Evolutionary conservation across 2,888 invertebrate species (phyloP), one percentile per base, ranked within the genome.

Genomic region (Liopterus haemorrhoidalis): DNA sequence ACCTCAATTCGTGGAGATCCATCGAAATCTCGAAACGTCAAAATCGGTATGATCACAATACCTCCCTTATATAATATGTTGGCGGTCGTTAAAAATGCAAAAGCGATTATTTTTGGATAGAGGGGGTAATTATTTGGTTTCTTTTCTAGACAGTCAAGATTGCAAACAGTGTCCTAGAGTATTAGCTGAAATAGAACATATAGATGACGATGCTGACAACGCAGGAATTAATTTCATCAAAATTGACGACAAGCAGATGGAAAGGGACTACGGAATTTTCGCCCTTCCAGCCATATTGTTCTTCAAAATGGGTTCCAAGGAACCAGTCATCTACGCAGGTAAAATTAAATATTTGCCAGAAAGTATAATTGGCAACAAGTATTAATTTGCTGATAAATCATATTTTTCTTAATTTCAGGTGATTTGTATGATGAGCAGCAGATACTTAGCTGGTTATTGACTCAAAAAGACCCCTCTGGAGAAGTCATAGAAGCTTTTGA

Each of bases 141-240:
- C 44, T 74, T 69, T 79, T 79, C 70, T 73, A 92, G 92, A 91
- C 74, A 90, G 90, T 75, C 87, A 87, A 75, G 91, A 92, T 71
- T 92, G 92, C 73, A 92, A 91, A 70, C 92, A 92, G 69, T 93
- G 92, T 65, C 86, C 87, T 55, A 79, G 85, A 63, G 92, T 92
- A 18, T 73, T 92, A 55, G 75, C 79, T 24, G 91, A 91, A 67
- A 85, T 92, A 53, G 92, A 92, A 62, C 90, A 91, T 65, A 93
- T 93, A 56, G 93, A 93, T 59, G 93, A 93, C 61, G 93, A 93
- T 55, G 92, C 91, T 0, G 91, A 92, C 62, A 76, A 81, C 12
- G 87, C 86, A 3, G 90, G 90, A 4, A 92, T 93, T 50, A 90
- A 92, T 62, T 92, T 93, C 58, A 89, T 93, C 2, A 91, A 93